These are phyloP conservation scores for Vimba vimba DNA, from an alignment of 2,113 vertebrate species.

Conservation along the genomic window DNA sequence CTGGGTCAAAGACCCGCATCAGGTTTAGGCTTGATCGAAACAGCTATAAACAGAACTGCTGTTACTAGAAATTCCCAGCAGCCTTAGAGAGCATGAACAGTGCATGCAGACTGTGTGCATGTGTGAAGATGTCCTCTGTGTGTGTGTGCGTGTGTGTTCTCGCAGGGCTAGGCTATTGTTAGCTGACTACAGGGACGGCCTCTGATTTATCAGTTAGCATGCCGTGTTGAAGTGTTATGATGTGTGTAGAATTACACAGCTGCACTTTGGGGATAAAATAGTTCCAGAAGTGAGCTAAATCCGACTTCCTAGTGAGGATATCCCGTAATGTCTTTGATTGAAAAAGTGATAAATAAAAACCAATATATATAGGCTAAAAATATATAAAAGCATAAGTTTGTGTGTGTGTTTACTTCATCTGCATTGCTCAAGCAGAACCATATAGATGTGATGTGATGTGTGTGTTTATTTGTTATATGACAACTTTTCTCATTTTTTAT, in stretches of 20 bases:
- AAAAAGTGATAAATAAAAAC: not conserved
- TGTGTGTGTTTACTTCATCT: not conserved
- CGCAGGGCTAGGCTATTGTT: not conserved
- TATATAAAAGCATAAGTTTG: not conserved
- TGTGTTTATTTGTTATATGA: not conserved
- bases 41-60: conserved; percentile 7
- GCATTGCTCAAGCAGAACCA: not conserved
- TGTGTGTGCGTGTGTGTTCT: not conserved
- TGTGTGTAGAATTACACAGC: not conserved
- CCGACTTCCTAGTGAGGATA: not conserved
- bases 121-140: not conserved
- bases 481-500: not conserved
- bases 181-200: not conserved
- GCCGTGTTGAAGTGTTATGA: not conserved
- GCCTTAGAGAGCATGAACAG: conserved; percentile 11
- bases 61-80: not conserved
- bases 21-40: conserved; percentile 1
- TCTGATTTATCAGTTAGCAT: not conserved
- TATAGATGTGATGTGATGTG: not conserved
- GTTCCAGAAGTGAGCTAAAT: not conserved
- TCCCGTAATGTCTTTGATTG: not conserved
- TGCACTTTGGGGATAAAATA: not conserved
- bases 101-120: not conserved
- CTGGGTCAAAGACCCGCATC: not conserved
- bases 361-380: not conserved